These are phyloP conservation scores for Planiliza haematocheilus DNA, from an alignment of 2,113 vertebrate genomes.

Conservation along the genomic window DNA sequence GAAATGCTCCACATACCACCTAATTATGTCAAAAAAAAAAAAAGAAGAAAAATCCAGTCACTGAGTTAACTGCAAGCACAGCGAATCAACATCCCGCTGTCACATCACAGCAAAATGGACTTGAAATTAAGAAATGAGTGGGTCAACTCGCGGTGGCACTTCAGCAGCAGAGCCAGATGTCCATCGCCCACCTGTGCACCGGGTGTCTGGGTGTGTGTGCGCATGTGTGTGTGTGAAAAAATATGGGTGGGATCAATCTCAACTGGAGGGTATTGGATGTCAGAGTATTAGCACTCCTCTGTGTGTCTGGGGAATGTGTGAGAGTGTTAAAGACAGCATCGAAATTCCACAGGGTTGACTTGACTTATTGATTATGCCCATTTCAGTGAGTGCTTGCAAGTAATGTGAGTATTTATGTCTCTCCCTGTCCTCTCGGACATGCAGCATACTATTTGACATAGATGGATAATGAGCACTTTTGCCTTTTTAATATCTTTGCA, in stretches of 20 bases:
- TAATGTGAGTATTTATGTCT: constrained; percentile 26
- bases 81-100: constrained; percentile 14
- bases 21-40: constrained; percentile 41
- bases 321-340: constrained; percentile 56
- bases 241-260: constrained; percentile 35
- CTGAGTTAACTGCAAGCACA: neutral
- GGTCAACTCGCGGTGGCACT: constrained; percentile 35
- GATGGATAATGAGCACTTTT: constrained; percentile 29
- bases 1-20: neutral
- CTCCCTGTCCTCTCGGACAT: neutral
- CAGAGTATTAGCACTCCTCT: constrained; percentile 49
- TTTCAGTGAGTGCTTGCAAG: constrained; percentile 13
- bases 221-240: constrained; percentile 22
- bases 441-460: constrained; percentile 18
- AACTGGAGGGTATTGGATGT: constrained; percentile 62
- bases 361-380: constrained; percentile 43
- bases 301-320: constrained; percentile 49
- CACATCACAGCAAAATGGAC: constrained; percentile 25
- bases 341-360: constrained; percentile 39
- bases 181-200: constrained; percentile 52
- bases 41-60: constrained; percentile 23
- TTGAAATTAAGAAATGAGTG: constrained; percentile 15
- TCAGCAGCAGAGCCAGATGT: constrained; percentile 63
- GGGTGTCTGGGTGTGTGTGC: constrained; percentile 24
- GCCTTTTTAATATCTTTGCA: constrained; percentile 24